Evolutionary conservation across 2,888 invertebrate species (phyloP).

Genomic region (Galeopsomyia nigrocyanea): DNA sequence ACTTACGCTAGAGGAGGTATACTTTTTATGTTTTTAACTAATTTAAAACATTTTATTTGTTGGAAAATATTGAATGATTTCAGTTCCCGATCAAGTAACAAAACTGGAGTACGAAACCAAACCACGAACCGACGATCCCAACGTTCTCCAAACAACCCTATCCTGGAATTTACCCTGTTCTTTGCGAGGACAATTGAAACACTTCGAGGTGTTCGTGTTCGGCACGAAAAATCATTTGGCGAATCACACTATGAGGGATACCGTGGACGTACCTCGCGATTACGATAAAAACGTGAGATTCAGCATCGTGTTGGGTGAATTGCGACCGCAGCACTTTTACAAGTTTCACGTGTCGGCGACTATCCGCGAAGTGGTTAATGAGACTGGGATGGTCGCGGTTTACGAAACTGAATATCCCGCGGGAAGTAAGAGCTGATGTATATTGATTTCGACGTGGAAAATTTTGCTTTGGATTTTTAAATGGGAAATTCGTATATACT

Average conservation of each 20-base stretch:
- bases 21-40: not conserved
- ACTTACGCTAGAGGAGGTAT: slow-evolving; percentile 49
- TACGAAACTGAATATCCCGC: slow-evolving; percentile 53
- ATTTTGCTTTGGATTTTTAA: slow-evolving; percentile 1
- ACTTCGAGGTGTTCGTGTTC: slow-evolving; percentile 53
- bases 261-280: not conserved
- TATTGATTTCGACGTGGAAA: no score
- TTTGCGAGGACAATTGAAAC: slow-evolving; percentile 55
- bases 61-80: slow-evolving; percentile 8
- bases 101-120: slow-evolving; percentile 46
- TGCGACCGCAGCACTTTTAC: slow-evolving; percentile 59
- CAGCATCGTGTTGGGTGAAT: slow-evolving; percentile 48
- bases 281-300: slow-evolving; percentile 50
- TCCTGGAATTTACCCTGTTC: slow-evolving; percentile 60
- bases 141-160: slow-evolving; percentile 54
- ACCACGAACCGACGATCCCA: slow-evolving; percentile 43
- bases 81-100: slow-evolving; percentile 56
- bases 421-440: slow-evolving; percentile 56
- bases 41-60: not conserved
- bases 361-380: slow-evolving; percentile 40
- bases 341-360: slow-evolving; percentile 53
- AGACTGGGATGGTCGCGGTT: slow-evolving; percentile 22
- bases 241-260: slow-evolving; percentile 13
- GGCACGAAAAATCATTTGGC: slow-evolving; percentile 51
- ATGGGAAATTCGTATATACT: slow-evolving; percentile 1